Base-by-base conservation (phyloP, 2,888 invertebrate genomes). In the Trissonchulus latispiculum region DNA sequence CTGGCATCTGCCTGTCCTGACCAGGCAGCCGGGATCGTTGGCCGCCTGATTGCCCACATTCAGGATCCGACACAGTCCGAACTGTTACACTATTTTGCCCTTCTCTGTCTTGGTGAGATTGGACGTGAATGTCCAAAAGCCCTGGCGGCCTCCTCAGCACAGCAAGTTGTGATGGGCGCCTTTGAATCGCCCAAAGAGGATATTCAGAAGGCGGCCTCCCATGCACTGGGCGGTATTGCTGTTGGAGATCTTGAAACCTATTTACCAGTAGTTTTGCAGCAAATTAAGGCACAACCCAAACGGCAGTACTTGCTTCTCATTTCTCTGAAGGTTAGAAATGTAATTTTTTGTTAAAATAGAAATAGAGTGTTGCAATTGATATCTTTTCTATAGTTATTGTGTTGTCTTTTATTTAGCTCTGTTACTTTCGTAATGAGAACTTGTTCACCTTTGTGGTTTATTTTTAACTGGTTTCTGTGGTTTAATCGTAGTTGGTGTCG, bases 191-290 rank as follows among this genome's bases (percentile, higher is more conserved):
- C 90, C 18, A 94, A 93, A 0, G 97, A 99, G 84, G 96, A 99
- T 84, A 92, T 99, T 1, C 97, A 97, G 85, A 92, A 93, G 0
- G 96, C 96, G 0, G 97, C 97, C 23, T 95, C 96, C 77, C 95
- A 96, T 85, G 93, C 97, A 0, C 87, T 99, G 68, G 87, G 97
- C 29, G 94, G 94, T 72, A 90, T 99, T 33, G 93, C 94, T 2
- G 93, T 96, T 73, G 99, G 99, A 67, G 97, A 96, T 85, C 86
- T 99, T 77, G 90, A 90, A 18, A 90, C 91, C 80, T 97, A 93
- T 86, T 87, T 99, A 80, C 96, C 97, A 0, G 93, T 95, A 81
- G 92, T 99, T 76, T 86, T 99, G 62, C 88, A 90, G 74, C 95
- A 97, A 85, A 97, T 97, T 77, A 92, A 94, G 80, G 90, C 90